These are phyloP conservation scores for Nebria ingens DNA, from an alignment of 1,140 invertebrate genomes.

Conservation along the genomic window DNA sequence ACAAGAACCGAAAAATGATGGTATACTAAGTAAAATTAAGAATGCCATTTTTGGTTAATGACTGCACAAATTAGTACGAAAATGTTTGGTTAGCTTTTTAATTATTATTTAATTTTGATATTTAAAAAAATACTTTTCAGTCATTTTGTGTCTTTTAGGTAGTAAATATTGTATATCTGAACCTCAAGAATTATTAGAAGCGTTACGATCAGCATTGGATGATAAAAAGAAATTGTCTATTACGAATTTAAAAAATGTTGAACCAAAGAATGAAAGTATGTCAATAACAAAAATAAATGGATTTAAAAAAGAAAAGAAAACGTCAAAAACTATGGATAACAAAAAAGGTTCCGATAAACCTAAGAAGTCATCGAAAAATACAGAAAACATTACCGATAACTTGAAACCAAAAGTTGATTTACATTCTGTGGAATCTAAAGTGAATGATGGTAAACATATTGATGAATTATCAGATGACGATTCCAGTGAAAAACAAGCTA, in stretches of 20 bases:
- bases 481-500: neutral
- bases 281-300: neutral
- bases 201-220: slow-evolving; percentile 47
- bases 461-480: neutral
- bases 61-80: slow-evolving; percentile 11
- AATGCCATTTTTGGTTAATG: slow-evolving; percentile 52
- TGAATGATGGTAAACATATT: neutral
- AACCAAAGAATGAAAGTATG: neutral
- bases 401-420: too few species aligned
- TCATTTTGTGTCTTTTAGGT: slow-evolving; percentile 38
- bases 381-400: too few species aligned
- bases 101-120: too few species aligned
- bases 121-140: neutral
- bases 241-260: neutral
- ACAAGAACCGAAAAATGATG: slow-evolving; percentile 33
- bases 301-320: neutral
- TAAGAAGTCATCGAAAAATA: neutral
- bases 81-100: slow-evolving; percentile 15
- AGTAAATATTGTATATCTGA: slow-evolving; percentile 48
- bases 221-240: slow-evolving; percentile 31
- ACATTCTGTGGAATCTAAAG: neutral
- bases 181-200: slow-evolving; percentile 44
- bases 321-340: neutral
- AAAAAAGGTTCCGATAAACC: neutral
- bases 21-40: slow-evolving; percentile 51